These are phyloP conservation scores for Aphelocoma californica DNA, from an alignment of 2,797 vertebrate genomes.

Conservation along the genomic window DNA sequence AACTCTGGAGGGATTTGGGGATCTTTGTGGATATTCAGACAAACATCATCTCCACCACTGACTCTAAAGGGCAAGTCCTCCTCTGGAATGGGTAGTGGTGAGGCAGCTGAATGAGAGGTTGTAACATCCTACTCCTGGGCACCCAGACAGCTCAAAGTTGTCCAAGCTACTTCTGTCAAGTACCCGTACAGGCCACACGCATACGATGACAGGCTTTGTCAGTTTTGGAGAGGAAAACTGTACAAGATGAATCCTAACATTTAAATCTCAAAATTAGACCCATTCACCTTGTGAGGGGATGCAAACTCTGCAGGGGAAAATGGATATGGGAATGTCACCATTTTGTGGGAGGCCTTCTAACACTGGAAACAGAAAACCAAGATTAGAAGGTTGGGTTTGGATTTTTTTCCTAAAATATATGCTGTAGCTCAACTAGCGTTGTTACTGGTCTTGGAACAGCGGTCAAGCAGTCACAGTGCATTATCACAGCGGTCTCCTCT, in stretches of 20 bases:
- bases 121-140: not conserved
- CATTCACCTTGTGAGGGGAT: not conserved
- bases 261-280: slow-evolving; percentile 32
- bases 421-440: not conserved
- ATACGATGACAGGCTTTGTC: slow-evolving; percentile 1
- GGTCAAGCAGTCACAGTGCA: slow-evolving; percentile 9
- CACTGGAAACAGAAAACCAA: slow-evolving; percentile 54
- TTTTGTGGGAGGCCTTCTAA: slow-evolving; percentile 44
- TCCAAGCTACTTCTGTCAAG: slow-evolving; percentile 5
- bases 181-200: slow-evolving; percentile 5
- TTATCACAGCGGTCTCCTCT: not conserved
- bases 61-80: not conserved
- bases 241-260: not conserved
- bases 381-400: slow-evolving; percentile 60
- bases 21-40: not conserved
- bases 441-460: slow-evolving; percentile 4
- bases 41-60: not conserved
- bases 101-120: slow-evolving; percentile 6
- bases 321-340: not conserved
- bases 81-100: not conserved
- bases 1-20: not conserved
- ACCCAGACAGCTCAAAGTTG: not conserved
- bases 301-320: not conserved
- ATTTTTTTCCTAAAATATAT: slow-evolving; percentile 42
- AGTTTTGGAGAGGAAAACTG: not conserved